phyloP scores from a whole-genome alignment of 2,888 invertebrate species.

The Ophioninae sp. region DNA sequence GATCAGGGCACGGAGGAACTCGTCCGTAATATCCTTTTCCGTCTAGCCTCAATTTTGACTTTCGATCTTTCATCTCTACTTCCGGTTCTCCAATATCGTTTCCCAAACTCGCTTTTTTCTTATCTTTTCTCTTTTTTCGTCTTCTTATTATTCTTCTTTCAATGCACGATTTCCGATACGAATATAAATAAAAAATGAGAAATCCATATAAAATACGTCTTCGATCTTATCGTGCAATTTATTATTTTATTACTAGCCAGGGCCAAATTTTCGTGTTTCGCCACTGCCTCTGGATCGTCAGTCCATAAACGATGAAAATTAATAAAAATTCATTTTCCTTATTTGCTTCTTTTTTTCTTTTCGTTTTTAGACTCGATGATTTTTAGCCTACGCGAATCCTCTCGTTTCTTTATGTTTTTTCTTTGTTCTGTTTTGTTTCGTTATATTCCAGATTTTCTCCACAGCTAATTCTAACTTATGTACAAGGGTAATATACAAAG shows the following conservation, averaged over 20 bases:
- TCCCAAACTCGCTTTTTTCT: not conserved
- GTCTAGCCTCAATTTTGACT: constrained; percentile 62
- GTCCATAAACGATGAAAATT: constrained; percentile 61
- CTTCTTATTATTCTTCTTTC: no score
- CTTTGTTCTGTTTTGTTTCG: constrained; percentile 41
- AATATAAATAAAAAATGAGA: not conserved
- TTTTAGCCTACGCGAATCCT: not conserved
- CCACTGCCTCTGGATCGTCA: constrained; percentile 28
- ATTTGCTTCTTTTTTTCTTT: not conserved
- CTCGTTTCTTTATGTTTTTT: constrained; percentile 6
- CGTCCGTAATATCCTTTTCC: constrained; percentile 74
- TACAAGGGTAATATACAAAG: constrained; percentile 77
- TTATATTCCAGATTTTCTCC: constrained; percentile 37
- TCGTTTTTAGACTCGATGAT: not conserved
- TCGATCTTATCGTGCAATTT: not conserved
- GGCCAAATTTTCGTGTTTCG: constrained; percentile 11
- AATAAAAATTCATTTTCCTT: not conserved
- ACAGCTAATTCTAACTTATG: constrained; percentile 70
- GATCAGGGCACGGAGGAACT: constrained; percentile 76
- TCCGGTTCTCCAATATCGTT: constrained; percentile 33
- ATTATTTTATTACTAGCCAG: not conserved
- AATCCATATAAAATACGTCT: not conserved
- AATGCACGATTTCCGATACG: not conserved
- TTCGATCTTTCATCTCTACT: not conserved
- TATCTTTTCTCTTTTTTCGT: not conserved